These are phyloP conservation scores for Dynastes grantii DNA, from an alignment of 2,888 invertebrate species.

Conservation along the genomic window DNA sequence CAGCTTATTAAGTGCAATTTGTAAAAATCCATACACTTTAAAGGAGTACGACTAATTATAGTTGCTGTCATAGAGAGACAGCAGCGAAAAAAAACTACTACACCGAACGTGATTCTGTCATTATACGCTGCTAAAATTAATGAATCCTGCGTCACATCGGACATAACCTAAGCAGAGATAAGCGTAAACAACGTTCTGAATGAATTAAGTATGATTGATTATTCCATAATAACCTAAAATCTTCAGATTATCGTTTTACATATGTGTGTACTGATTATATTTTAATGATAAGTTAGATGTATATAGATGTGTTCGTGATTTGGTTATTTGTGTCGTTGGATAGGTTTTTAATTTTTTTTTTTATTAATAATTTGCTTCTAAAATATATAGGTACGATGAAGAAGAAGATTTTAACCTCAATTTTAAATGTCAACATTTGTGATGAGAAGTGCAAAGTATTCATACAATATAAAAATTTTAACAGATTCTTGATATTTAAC, in stretches of 20 bases:
- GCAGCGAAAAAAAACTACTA: slow-evolving; percentile 10
- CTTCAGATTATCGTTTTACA: slow-evolving; percentile 12
- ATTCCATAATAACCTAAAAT: slow-evolving; percentile 21
- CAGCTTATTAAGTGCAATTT: slow-evolving; percentile 19
- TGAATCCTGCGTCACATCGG: background rate
- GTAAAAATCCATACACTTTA: slow-evolving; percentile 8
- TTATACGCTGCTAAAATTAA: slow-evolving; percentile 20
- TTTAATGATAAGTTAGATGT: slow-evolving; percentile 12
- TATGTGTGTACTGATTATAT: slow-evolving; percentile 21
- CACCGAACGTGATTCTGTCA: slow-evolving; percentile 11
- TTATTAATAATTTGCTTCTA: too few species aligned
- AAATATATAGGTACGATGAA: too few species aligned
- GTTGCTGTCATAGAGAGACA: slow-evolving; percentile 1
- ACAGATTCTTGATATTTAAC: too few species aligned
- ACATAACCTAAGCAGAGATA: background rate
- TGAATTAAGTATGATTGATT: slow-evolving; percentile 31
- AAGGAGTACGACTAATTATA: slow-evolving; percentile 21
- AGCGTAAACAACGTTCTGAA: background rate
- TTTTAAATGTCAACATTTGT: too few species aligned
- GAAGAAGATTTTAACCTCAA: too few species aligned
- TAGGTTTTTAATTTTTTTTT: too few species aligned
- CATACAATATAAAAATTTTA: too few species aligned
- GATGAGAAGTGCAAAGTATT: too few species aligned
- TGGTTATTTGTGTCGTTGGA: background rate
- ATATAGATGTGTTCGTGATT: background rate